Evolutionary conservation across 2,888 invertebrate species (phyloP).

Genomic region (Notodonta dromedarius): DNA sequence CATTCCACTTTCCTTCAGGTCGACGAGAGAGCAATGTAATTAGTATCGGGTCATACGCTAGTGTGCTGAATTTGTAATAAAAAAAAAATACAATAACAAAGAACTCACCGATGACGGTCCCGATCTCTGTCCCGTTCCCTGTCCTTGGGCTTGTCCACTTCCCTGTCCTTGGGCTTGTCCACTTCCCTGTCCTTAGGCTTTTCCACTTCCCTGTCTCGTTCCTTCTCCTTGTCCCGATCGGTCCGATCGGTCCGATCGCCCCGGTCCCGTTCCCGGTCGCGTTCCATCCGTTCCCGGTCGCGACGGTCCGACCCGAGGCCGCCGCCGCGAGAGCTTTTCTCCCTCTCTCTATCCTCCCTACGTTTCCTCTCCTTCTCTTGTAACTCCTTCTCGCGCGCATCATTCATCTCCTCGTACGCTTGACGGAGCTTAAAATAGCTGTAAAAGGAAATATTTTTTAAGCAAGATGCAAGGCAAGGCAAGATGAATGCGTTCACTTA

Average conservation of each 20-base stretch:
- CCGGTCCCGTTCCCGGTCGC: constrained; percentile 69
- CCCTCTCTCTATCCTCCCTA: constrained; percentile 74
- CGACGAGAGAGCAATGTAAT: no score
- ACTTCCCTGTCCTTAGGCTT: constrained; percentile 24
- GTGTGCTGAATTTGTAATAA: no score
- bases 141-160: constrained; percentile 24
- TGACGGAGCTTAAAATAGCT: constrained; percentile 88
- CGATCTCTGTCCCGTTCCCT: constrained; percentile 38
- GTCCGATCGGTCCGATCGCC: constrained; percentile 38
- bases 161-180: constrained; percentile 9
- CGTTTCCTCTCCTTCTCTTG: constrained; percentile 82
- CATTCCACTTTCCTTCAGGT: no score
- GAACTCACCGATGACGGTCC: constrained; percentile 34
- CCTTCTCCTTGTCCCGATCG: constrained; percentile 38
- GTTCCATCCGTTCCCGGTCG: constrained; percentile 74
- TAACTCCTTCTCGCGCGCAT: constrained; percentile 84
- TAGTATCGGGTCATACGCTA: no score
- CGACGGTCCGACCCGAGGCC: constrained; percentile 74
- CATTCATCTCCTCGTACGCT: constrained; percentile 87
- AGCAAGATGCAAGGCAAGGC: no score
- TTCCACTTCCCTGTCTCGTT: constrained; percentile 33
- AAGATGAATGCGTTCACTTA: no score
- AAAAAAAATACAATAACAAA: background rate
- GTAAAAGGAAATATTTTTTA: constrained; percentile 19
- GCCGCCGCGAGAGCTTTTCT: constrained; percentile 61